These are phyloP conservation scores for Cheilosia vulpina DNA, from an alignment of 2,888 invertebrate species.

Conservation along the genomic window DNA sequence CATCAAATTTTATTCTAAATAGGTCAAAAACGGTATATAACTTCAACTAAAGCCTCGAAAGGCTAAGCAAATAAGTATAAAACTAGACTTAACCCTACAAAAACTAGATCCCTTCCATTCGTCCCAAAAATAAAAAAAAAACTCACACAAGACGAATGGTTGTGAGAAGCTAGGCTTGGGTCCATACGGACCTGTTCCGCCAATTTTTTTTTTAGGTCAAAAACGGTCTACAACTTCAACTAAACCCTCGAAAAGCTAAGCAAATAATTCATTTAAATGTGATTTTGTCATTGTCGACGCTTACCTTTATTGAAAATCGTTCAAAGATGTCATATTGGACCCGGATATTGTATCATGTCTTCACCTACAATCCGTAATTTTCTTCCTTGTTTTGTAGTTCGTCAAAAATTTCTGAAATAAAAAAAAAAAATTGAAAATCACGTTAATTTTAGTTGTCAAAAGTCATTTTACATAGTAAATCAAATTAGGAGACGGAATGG, in stretches of 20 bases:
- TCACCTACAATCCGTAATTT: slow-evolving; percentile 11
- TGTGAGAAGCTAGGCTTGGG: no score
- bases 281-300: slow-evolving; percentile 9
- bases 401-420: slow-evolving; percentile 49
- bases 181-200: no score
- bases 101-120: no score
- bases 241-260: not conserved
- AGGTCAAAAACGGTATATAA: not conserved
- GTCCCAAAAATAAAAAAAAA: no score
- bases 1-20: not conserved
- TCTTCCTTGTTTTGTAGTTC: no score
- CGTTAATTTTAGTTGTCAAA: slow-evolving; percentile 8
- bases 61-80: no score
- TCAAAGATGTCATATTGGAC: slow-evolving; percentile 56
- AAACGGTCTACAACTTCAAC: not conserved
- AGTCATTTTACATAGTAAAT: not conserved
- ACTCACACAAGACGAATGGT: no score
- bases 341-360: slow-evolving; percentile 52
- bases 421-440: slow-evolving; percentile 1
- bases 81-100: no score
- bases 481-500: no score
- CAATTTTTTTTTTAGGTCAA: no score
- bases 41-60: no score
- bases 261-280: not conserved
- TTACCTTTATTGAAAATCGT: slow-evolving; percentile 68